Percentiles rank a stretch among this genome's conserved stretches.
phyloP scores from a whole-genome alignment of 53 echinoderm and acorn worm genomes.

The Luidia sarsii region DNA sequence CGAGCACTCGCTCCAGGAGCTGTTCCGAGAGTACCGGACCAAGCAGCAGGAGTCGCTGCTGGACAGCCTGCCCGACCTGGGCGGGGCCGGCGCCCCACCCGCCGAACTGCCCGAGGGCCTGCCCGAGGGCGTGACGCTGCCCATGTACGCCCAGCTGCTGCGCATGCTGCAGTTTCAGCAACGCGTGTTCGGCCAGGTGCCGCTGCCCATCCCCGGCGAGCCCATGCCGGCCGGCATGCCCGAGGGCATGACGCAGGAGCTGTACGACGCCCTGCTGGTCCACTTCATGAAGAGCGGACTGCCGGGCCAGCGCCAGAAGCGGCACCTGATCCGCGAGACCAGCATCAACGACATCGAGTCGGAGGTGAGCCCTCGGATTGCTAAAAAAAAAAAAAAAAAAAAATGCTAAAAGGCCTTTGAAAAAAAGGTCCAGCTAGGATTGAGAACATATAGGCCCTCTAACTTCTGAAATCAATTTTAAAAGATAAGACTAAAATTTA shows the following conservation, averaged over 20 bases:
- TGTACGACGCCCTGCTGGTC: slow-evolving; percentile 33
- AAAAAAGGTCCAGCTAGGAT: no score
- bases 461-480: no score
- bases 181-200: slow-evolving; percentile 32
- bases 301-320: slow-evolving; percentile 28
- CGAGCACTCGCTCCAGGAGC: slow-evolving; percentile 24
- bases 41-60: slow-evolving; percentile 38
- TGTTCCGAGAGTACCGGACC: slow-evolving; percentile 12
- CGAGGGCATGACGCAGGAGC: slow-evolving; percentile 37
- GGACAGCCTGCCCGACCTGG: slow-evolving; percentile 21
- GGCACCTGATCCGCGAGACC: slow-evolving; percentile 57
- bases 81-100: neutral
- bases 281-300: slow-evolving; percentile 21
- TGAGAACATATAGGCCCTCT: no score
- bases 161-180: slow-evolving; percentile 37
- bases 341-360: slow-evolving; percentile 51
- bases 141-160: slow-evolving; percentile 31
- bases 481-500: no score
- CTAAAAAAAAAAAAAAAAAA: no score
- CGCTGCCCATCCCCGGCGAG: slow-evolving; percentile 35
- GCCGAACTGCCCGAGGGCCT: slow-evolving; percentile 20
- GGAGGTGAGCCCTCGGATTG: no score
- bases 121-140: slow-evolving; percentile 19
- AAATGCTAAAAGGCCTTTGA: no score
- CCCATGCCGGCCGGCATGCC: slow-evolving; percentile 40